Evolutionary conservation across 2,797 vertebrate species (phyloP).

Genomic region (Cottoperca gobio): DNA sequence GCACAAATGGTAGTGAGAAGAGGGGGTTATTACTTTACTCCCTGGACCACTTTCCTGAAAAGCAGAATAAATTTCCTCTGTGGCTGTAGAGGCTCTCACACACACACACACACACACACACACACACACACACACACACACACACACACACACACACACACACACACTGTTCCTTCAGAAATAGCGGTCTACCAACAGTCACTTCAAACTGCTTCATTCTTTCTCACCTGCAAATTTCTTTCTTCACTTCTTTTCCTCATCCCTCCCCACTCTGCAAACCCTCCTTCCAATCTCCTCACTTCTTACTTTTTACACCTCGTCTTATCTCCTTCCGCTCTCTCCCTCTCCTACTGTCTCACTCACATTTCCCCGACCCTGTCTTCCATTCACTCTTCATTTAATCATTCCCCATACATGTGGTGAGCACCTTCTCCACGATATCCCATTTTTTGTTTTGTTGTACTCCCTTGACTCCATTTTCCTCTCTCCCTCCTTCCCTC

Average conservation of each 20-base stretch:
- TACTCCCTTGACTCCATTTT: constrained; percentile 7
- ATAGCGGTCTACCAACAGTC: neutral
- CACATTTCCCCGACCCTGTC: neutral
- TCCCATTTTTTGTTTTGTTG: neutral
- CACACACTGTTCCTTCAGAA: neutral
- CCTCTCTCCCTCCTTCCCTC: constrained; percentile 1
- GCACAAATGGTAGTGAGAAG: constrained; percentile 10
- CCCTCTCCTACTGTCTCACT: neutral
- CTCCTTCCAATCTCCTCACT: neutral
- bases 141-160: neutral
- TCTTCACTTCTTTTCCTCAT: neutral
- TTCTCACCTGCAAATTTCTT: neutral
- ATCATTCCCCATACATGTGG: neutral
- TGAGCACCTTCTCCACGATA: neutral
- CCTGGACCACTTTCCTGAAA: constrained; percentile 21
- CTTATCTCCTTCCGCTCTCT: neutral
- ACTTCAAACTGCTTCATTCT: constrained; percentile 3
- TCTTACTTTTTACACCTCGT: neutral
- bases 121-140: constrained; percentile 1
- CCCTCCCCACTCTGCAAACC: neutral
- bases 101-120: neutral
- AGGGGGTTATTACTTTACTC: constrained; percentile 18
- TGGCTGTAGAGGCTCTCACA: neutral
- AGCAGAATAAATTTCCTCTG: constrained; percentile 24
- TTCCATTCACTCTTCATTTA: neutral